phyloP scores from a whole-genome alignment of 2,888 invertebrate genomes.

The Arge pagana region DNA sequence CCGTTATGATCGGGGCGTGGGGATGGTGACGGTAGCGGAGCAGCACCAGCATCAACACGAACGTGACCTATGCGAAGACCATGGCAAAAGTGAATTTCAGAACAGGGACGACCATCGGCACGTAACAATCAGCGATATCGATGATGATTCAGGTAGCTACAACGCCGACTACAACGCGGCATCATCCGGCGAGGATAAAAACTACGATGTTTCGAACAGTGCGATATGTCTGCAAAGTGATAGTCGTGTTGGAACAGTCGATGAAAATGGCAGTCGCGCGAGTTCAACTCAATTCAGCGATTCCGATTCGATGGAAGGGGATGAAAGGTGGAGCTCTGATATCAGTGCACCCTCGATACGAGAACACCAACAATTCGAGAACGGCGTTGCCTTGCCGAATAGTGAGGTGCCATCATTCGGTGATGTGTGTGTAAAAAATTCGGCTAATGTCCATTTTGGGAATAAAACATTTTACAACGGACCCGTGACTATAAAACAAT shows the following conservation, averaged over 20 bases:
- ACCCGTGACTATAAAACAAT: conserved; percentile 77
- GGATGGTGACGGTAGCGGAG: conserved; percentile 40
- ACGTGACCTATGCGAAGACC: conserved; percentile 11
- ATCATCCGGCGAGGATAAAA: neutral
- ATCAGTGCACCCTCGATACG: conserved; percentile 4
- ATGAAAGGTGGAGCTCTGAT: conserved; percentile 26
- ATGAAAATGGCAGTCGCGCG: conserved; percentile 18
- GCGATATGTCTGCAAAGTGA: too few relatives aligned
- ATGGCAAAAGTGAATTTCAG: neutral
- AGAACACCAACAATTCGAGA: conserved; percentile 29
- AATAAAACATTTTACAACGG: conserved; percentile 78
- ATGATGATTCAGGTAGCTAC: neutral
- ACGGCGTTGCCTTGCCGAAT: conserved; percentile 39
- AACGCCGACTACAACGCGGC: neutral
- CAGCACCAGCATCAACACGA: conserved; percentile 31
- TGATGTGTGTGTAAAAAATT: conserved; percentile 69
- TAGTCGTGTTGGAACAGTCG: too few relatives aligned
- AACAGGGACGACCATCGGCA: neutral
- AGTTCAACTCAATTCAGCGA: conserved; percentile 41
- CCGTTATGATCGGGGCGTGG: conserved; percentile 23
- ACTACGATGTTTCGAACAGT: neutral
- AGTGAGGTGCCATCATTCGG: conserved; percentile 60
- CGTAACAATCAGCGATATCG: conserved; percentile 1
- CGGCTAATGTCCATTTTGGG: conserved; percentile 75
- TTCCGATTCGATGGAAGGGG: conserved; percentile 26